Evolutionary conservation across 2,888 invertebrate species (phyloP).

Genomic region (Microctonus brassicae): DNA sequence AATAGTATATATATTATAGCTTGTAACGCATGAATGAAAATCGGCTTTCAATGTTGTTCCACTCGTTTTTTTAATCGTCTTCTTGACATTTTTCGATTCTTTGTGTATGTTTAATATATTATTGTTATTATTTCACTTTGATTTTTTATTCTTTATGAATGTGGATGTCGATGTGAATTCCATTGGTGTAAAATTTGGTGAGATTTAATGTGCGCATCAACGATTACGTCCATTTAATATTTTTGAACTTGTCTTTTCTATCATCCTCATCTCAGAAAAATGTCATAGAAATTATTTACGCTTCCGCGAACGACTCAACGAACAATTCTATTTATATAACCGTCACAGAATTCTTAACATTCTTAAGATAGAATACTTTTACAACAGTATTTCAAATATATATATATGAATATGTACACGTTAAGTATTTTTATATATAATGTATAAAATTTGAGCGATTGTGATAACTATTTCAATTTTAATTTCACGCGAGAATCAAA

Average conservation of each 20-base stretch:
- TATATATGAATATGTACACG: no score
- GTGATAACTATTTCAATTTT: no score
- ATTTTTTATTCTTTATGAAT: background rate
- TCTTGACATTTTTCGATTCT: background rate
- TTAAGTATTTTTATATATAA: no score
- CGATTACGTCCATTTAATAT: conserved; percentile 6
- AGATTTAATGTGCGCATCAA: background rate
- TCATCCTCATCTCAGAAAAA: background rate
- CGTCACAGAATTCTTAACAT: background rate
- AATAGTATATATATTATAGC: background rate
- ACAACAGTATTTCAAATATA: background rate
- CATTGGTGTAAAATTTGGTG: no score
- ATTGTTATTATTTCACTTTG: background rate
- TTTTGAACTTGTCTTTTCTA: background rate
- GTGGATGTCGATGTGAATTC: no score
- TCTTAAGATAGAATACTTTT: no score
- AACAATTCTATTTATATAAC: background rate
- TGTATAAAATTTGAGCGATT: no score
- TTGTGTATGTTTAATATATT: background rate
- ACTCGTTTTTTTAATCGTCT: background rate
- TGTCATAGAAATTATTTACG: conserved; percentile 30
- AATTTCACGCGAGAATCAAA: no score
- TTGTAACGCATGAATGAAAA: background rate
- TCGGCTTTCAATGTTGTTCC: background rate
- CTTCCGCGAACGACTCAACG: conserved; percentile 16